A percentile compares a stretch with the other conserved stretches of the same genome.
Conservation (phyloP, 2,113 vertebrate genomes). For the Solenodon paradoxus region DNA sequence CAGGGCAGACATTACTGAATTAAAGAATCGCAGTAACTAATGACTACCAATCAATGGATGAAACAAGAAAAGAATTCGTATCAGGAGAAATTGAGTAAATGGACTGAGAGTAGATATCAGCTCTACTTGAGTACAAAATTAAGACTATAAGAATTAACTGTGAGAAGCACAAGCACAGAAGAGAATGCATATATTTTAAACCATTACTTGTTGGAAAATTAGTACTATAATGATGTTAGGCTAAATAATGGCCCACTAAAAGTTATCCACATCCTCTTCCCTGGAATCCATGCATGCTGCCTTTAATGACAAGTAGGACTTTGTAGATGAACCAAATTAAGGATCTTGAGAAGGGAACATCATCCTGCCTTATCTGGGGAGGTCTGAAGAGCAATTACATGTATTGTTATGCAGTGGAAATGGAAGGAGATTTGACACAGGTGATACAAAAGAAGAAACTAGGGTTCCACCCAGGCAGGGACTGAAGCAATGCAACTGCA, state of each 20-base stretch:
- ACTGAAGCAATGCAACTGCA: accelerated
- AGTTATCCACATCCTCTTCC: background rate
- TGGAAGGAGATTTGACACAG: background rate
- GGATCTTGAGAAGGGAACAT: background rate
- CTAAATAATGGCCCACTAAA: background rate
- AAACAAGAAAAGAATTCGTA: background rate
- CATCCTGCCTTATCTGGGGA: background rate
- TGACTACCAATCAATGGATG: background rate
- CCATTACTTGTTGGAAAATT: background rate
- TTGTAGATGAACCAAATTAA: background rate
- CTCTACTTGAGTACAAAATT: background rate
- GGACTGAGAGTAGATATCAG: background rate
- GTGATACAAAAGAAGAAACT: background rate
- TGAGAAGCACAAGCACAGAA: background rate
- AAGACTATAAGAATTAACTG: background rate
- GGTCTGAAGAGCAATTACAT: background rate
- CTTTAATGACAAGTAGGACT: background rate
- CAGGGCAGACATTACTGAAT: background rate
- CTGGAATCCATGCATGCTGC: background rate
- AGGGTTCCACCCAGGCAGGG: background rate
- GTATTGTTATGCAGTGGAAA: background rate
- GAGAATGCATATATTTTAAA: background rate
- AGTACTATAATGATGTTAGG: no score
- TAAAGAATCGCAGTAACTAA: background rate
- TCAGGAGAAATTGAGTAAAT: background rate